These are phyloP conservation scores for Mesocricetus auratus DNA, from an alignment of 2,113 vertebrate genomes.

Conservation along the genomic window DNA sequence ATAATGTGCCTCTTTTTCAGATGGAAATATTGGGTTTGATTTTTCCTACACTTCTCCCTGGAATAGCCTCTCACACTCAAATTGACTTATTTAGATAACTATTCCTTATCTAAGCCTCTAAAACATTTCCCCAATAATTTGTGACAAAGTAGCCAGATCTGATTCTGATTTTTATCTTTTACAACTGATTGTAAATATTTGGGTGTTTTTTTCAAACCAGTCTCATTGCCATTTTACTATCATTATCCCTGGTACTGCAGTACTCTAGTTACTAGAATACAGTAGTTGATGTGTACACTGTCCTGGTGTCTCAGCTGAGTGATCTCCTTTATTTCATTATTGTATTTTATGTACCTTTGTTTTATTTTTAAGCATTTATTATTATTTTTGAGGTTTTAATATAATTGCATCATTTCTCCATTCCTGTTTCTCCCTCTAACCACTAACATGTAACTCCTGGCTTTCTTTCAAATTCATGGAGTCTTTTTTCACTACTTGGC, in stretches of 20 bases:
- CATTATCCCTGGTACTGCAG: neutral
- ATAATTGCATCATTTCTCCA: neutral
- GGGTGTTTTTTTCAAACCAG: neutral
- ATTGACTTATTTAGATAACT: accelerated
- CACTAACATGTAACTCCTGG: neutral
- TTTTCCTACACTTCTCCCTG: neutral
- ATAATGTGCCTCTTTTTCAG: neutral
- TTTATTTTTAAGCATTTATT: neutral
- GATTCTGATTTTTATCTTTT: neutral
- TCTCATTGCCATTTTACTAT: neutral
- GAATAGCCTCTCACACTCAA: neutral
- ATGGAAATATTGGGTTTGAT: neutral
- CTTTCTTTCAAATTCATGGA: neutral
- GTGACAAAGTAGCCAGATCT: neutral
- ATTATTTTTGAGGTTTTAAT: neutral
- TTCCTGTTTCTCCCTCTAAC: neutral
- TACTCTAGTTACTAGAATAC: neutral
- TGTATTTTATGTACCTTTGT: neutral
- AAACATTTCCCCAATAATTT: neutral
- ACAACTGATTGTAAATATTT: neutral
- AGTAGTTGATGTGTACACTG: neutral
- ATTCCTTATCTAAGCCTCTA: neutral
- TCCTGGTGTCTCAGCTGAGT: neutral
- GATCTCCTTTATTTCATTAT: neutral
- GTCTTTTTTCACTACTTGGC: neutral